A percentile compares a stretch with the other conserved stretches of the same genome.
Conservation (phyloP, 2,888 invertebrate genomes). For the Ypsolopha sequella region DNA sequence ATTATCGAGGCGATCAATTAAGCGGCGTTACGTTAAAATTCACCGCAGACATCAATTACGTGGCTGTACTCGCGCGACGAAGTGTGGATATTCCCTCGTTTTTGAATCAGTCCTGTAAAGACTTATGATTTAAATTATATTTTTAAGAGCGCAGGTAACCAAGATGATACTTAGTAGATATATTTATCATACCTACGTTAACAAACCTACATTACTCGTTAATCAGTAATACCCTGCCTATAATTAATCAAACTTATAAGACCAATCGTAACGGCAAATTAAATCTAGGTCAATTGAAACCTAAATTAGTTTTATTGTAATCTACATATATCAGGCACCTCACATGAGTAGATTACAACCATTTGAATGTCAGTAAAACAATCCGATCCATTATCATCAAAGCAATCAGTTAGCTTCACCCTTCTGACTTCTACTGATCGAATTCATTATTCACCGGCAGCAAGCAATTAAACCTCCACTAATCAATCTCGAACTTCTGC, state of each 20-base stretch:
- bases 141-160: too few relatives aligned
- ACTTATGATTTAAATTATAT: too few relatives aligned
- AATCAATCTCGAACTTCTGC: conserved; percentile 70
- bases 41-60: conserved; percentile 53
- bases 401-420: conserved; percentile 44
- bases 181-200: too few relatives aligned
- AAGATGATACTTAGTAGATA: too few relatives aligned
- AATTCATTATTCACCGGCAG: conserved; percentile 67
- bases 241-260: too few relatives aligned
- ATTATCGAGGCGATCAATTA: conserved; percentile 60
- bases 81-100: conserved; percentile 27
- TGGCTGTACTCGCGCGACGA: conserved; percentile 18
- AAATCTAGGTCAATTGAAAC: too few relatives aligned
- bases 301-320: too few relatives aligned
- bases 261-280: too few relatives aligned
- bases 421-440: conserved; percentile 57
- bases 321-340: too few relatives aligned
- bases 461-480: conserved; percentile 69
- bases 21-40: conserved; percentile 56
- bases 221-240: too few relatives aligned
- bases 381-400: conserved; percentile 38
- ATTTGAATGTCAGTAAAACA: conserved; percentile 15
- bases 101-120: neutral
- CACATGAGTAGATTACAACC: neutral
- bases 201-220: too few relatives aligned